Evolutionary conservation across 2,888 invertebrate species (phyloP), one percentile per base, ranked within the genome.

Genomic region (Cyclophora punctaria): DNA sequence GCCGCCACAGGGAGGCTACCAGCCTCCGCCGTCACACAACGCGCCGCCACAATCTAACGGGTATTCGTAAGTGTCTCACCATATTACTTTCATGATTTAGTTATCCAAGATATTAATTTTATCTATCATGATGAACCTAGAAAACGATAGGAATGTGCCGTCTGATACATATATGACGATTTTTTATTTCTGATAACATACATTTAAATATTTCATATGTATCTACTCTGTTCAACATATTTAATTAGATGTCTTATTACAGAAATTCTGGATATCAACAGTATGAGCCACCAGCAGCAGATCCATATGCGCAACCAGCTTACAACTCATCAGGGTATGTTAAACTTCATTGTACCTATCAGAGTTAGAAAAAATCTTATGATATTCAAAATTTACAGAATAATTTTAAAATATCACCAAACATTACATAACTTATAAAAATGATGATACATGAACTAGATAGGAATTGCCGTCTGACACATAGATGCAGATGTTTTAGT

Each of bases 71-170:
- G 86, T 74, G 35, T 45, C 46, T 20, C 20, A 20, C 20, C 20
- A 20, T 20, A 20, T 20, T 20, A 20, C 20, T 20, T 20, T 20
- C 20, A 20, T 20, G 20, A 20, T 20, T 20, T 20, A 48, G 43
- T 7, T 37, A 34, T 42, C 7, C 33, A 44, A 41, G 41, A 20
- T 35, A 45, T 44, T 41, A 42, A 46, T 33, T 44, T 40, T 49
- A 37, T 44, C 35, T 43, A 46, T 58, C 37, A 80, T 85, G 85
- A 86, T 87, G 87, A 87, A 73, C 85, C 81, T 62, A 65, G 73
- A 74, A 69, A 77, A 76, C 73, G 87, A 87, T 86, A 87, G 87
- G 87, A 87, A 87, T 86, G 87, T 87, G 87, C 87, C 86, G 87
- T 85, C 87, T 84, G 80, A 87, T 80, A 87, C 86, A 86, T 55